Percentiles rank a stretch among this genome's conserved stretches.
Conservation (phyloP, 2,888 invertebrate species). For the Uloborus plumipes region DNA sequence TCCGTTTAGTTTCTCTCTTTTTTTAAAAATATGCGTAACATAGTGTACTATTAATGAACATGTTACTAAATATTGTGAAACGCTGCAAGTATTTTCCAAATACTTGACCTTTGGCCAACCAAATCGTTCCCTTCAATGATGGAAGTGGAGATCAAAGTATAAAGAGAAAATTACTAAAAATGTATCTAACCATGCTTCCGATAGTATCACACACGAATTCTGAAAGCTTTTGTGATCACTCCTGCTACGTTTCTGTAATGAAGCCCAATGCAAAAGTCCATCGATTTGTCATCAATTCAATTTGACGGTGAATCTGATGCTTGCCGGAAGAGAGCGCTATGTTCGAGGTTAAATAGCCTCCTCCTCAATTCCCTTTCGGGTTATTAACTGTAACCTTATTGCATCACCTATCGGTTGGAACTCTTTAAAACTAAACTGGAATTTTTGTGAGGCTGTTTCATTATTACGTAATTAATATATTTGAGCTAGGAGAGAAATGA, state of each 20-base stretch:
- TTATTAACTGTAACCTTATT: constrained; percentile 54
- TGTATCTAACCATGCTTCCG: too few relatives aligned
- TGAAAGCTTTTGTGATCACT: background rate
- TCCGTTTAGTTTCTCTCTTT: too few relatives aligned
- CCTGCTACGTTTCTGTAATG: background rate
- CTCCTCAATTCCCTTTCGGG: constrained; percentile 46
- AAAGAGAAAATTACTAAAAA: too few relatives aligned
- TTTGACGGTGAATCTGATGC: constrained; percentile 40
- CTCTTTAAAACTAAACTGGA: constrained; percentile 7
- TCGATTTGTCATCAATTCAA: constrained; percentile 60
- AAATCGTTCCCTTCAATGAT: too few relatives aligned
- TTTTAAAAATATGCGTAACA: too few relatives aligned
- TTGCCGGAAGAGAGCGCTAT: constrained; percentile 46
- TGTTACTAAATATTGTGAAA: too few relatives aligned
- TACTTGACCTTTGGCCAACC: too few relatives aligned
- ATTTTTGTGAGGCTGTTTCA: constrained; percentile 35
- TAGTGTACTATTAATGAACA: too few relatives aligned
- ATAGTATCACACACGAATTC: too few relatives aligned
- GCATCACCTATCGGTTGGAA: constrained; percentile 4
- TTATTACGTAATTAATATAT: constrained; percentile 46
- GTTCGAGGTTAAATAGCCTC: constrained; percentile 60
- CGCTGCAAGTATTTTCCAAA: too few relatives aligned
- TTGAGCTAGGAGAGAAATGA: constrained; percentile 3
- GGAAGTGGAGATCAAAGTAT: too few relatives aligned
- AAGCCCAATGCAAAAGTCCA: constrained; percentile 50